These are phyloP conservation scores for Neopelma chrysocephalum DNA, from an alignment of 2,797 vertebrate genomes.

Conservation along the genomic window DNA sequence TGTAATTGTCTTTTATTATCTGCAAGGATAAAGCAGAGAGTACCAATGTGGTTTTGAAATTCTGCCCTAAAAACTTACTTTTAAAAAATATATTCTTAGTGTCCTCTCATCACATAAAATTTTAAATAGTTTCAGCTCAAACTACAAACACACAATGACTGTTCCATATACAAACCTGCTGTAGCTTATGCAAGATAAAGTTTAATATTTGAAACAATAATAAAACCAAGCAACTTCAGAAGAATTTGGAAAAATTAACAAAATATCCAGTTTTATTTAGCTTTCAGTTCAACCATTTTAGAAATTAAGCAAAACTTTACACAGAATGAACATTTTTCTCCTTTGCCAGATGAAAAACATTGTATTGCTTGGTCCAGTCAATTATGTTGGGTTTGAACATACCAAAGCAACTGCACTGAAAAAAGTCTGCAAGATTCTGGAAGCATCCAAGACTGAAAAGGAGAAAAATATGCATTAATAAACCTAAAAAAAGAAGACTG, in stretches of 20 bases:
- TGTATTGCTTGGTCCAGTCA: conserved; percentile 92
- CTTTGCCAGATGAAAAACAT: conserved; percentile 75
- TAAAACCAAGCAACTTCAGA: background rate
- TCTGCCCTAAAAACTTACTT: conserved; percentile 10
- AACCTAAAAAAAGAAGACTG: background rate
- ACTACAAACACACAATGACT: background rate
- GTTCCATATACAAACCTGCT: conserved; percentile 43
- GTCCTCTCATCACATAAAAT: background rate
- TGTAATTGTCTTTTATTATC: background rate
- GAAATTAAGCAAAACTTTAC: conserved; percentile 36
- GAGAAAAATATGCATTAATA: background rate
- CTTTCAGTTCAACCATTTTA: background rate
- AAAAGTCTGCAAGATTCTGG: conserved; percentile 91
- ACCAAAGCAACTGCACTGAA: conserved; percentile 90
- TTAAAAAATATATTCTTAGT: conserved; percentile 35
- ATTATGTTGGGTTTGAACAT: conserved; percentile 83
- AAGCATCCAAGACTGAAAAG: conserved; percentile 83
- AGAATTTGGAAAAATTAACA: conserved; percentile 37
- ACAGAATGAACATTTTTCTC: conserved; percentile 82
- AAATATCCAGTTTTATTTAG: conserved; percentile 34
- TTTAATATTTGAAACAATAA: conserved; percentile 46
- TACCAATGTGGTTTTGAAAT: background rate
- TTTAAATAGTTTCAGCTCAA: background rate
- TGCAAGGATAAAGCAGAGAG: conserved; percentile 22
- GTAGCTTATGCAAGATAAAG: conserved; percentile 46